Percentiles rank a stretch among this genome's conserved stretches.
These are phyloP conservation scores for Megamerina dolium DNA, from an alignment of 2,888 invertebrate genomes.

Conservation along the genomic window DNA sequence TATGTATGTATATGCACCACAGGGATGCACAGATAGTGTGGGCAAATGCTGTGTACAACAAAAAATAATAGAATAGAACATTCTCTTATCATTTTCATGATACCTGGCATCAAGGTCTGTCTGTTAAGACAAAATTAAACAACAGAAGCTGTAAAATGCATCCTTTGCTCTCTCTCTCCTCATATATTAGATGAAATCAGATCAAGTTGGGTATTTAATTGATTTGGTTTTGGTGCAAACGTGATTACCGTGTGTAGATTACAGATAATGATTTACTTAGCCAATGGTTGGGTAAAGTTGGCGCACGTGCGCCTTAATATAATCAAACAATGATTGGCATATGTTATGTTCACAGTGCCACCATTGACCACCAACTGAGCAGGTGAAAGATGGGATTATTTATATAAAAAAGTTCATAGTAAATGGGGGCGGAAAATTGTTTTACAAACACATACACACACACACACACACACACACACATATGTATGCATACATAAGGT, in stretches of 20 bases:
- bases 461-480: too few relatives aligned
- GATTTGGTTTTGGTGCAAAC: conserved; percentile 49
- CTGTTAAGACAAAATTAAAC: too few relatives aligned
- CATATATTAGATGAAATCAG: too few relatives aligned
- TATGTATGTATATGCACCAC: conserved; percentile 1
- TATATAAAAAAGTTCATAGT: neutral
- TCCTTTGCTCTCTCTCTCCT: too few relatives aligned
- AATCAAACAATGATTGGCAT: neutral
- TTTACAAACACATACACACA: too few relatives aligned
- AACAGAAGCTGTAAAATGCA: too few relatives aligned
- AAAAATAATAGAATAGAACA: too few relatives aligned
- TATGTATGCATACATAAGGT: too few relatives aligned
- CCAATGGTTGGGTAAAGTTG: conserved; percentile 25
- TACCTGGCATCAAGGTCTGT: too few relatives aligned
- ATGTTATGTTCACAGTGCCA: neutral
- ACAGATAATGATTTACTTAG: conserved; percentile 27
- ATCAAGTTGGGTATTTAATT: conserved; percentile 36
- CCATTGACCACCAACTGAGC: conserved; percentile 39
- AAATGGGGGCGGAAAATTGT: conserved; percentile 3
- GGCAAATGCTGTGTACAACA: neutral
- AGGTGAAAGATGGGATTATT: conserved; percentile 24
- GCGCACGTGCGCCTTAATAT: conserved; percentile 28
- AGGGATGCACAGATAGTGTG: conserved; percentile 1
- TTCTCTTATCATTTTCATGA: too few relatives aligned
- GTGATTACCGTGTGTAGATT: conserved; percentile 42